Evolutionary conservation across 2,797 vertebrate genomes (phyloP).

Genomic region (Oophaga sylvatica): DNA sequence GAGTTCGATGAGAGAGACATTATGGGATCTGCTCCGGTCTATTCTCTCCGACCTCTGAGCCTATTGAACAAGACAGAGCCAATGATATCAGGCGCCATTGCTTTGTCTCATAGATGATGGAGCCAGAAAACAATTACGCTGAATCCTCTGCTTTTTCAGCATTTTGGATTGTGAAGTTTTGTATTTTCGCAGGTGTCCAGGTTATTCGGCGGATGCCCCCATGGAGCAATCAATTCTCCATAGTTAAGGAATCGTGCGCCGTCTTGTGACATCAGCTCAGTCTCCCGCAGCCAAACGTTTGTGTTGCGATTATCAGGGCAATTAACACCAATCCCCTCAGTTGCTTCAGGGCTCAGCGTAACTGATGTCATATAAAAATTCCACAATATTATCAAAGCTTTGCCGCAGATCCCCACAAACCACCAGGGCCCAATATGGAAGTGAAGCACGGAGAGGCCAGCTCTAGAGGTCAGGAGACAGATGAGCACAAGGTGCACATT

Average conservation of each 20-base stretch:
- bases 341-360: not conserved
- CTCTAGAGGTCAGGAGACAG: conserved; percentile 28
- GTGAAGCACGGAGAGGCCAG: conserved; percentile 24
- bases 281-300: conserved; percentile 43
- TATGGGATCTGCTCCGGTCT: not conserved
- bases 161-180: not conserved
- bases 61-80: conserved; percentile 25
- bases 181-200: conserved; percentile 12
- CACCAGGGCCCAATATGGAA: conserved; percentile 13
- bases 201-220: conserved; percentile 3
- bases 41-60: not conserved
- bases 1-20: not conserved
- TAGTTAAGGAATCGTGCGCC: not conserved
- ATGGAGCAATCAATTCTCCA: conserved; percentile 21
- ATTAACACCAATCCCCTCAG: conserved; percentile 48
- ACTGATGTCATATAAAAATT: conserved; percentile 51
- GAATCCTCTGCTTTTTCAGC: not conserved
- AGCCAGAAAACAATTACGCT: conserved; percentile 22
- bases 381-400: conserved; percentile 43
- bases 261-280: conserved; percentile 37
- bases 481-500: conserved; percentile 9
- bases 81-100: conserved; percentile 22
- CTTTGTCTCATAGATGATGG: not conserved
- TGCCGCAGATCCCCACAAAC: not conserved
- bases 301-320: conserved; percentile 43